A percentile compares a stretch with the other conserved stretches of the same genome.
These are phyloP conservation scores for Laterallus jamaicensis DNA, from an alignment of 2,113 vertebrate species.

Conservation along the genomic window DNA sequence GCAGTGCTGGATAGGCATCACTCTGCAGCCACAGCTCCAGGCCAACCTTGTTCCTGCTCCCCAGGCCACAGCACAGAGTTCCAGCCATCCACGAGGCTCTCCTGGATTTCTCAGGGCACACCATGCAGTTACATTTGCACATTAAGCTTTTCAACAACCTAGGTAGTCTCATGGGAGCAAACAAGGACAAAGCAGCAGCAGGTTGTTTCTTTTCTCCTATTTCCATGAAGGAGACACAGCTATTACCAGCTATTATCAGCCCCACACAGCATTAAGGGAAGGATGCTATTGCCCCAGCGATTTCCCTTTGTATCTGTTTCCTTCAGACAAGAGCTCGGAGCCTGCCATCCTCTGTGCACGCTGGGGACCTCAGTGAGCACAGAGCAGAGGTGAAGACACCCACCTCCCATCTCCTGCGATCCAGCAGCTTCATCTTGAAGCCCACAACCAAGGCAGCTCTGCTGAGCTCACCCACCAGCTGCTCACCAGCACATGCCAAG, in stretches of 20 bases:
- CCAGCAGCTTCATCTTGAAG: neutral
- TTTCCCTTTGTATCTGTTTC: neutral
- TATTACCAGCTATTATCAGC: slow-evolving; percentile 28
- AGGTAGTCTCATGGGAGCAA: neutral
- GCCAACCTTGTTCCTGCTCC: neutral
- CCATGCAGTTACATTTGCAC: slow-evolving; percentile 20
- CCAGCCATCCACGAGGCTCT: neutral
- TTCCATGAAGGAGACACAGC: slow-evolving; percentile 23
- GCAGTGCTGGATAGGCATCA: fast-evolving
- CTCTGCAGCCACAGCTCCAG: neutral
- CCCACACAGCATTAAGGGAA: neutral
- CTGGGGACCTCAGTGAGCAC: neutral
- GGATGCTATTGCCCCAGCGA: slow-evolving; percentile 17
- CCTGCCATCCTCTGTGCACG: neutral
- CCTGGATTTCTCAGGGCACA: neutral
- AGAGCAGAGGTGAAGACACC: neutral
- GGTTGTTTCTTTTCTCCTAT: neutral
- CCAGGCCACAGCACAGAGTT: neutral
- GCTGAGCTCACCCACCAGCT: neutral
- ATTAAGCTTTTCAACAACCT: neutral
- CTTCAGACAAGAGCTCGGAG: neutral
- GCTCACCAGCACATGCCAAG: neutral
- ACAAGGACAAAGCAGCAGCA: slow-evolving; percentile 24
- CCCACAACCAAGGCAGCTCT: neutral
- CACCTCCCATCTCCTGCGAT: neutral